These are phyloP conservation scores for Atrichornis clamosus DNA, from an alignment of 2,113 vertebrate species.

Conservation along the genomic window DNA sequence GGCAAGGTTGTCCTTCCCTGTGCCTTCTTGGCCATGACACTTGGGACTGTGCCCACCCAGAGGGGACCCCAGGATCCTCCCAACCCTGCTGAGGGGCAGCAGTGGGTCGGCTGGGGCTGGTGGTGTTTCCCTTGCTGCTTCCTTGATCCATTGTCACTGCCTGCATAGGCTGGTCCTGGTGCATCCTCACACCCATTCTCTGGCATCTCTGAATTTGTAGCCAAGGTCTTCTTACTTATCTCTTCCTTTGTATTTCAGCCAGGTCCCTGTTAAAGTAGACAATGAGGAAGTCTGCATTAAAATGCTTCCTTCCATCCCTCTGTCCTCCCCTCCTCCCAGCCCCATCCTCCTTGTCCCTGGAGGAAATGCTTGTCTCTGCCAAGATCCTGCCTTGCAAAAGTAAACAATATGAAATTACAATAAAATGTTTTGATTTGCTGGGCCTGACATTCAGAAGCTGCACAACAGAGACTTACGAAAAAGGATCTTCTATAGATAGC, in stretches of 20 bases:
- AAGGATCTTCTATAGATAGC: constrained; percentile 38
- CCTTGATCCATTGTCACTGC: neutral
- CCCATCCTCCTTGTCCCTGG: constrained; percentile 38
- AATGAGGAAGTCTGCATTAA: constrained; percentile 32
- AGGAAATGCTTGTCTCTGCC: constrained; percentile 36
- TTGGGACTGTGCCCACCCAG: neutral
- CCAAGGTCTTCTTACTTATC: neutral
- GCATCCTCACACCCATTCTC: neutral
- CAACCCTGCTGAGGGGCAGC: fast-evolving
- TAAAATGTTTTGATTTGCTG: constrained; percentile 60
- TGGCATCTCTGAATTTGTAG: neutral
- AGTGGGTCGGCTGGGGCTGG: neutral
- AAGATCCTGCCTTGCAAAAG: constrained; percentile 56
- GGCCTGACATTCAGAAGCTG: constrained; percentile 37
- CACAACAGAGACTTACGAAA: neutral
- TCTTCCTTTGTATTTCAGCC: constrained; percentile 35
- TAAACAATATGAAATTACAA: constrained; percentile 63
- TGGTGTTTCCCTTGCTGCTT: neutral
- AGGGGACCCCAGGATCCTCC: neutral
- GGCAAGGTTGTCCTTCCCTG: neutral
- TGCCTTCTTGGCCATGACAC: fast-evolving
- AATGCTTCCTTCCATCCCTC: constrained; percentile 41
- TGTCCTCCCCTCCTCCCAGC: neutral
- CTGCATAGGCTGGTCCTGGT: neutral
- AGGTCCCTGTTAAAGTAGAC: neutral